A percentile compares a stretch with the other conserved stretches of the same genome.
phyloP scores from a whole-genome alignment of 2,113 vertebrate genomes.

The Oenanthe oenanthe region DNA sequence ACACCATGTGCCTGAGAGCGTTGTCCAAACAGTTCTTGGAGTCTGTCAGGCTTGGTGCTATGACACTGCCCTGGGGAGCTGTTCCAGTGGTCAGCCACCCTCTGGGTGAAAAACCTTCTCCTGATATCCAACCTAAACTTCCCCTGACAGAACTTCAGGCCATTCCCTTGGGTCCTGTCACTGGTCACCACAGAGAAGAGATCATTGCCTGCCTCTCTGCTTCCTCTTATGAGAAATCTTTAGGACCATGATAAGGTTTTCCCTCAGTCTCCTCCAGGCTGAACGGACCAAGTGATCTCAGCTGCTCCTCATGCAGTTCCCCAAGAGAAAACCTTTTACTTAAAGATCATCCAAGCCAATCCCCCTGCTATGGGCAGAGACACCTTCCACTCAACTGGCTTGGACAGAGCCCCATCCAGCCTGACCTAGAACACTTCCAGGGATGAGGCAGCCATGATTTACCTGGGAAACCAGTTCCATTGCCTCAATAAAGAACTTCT shows the following conservation, averaged over 20 bases:
- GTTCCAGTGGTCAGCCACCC: neutral
- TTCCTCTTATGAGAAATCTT: neutral
- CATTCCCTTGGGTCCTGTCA: fast-evolving
- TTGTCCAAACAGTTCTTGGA: neutral
- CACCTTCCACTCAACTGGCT: neutral
- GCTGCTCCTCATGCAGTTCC: fast-evolving
- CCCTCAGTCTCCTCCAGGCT: neutral
- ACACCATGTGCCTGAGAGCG: neutral
- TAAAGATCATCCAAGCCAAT: neutral
- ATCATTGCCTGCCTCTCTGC: neutral
- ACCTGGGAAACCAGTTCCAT: neutral
- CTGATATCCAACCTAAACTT: neutral
- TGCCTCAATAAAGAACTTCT: neutral
- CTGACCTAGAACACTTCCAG: neutral
- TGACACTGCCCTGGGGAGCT: neutral
- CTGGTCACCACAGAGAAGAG: neutral
- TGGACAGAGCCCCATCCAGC: neutral
- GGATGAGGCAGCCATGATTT: fast-evolving
- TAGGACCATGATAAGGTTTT: neutral
- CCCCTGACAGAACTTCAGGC: neutral
- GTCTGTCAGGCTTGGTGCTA: neutral
- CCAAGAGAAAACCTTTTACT: neutral
- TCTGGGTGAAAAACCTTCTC: neutral
- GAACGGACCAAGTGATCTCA: neutral
- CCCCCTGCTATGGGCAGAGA: fast-evolving